A percentile compares a stretch with the other conserved stretches of the same genome.
These are phyloP conservation scores for Macaca mulatta DNA, from an alignment of 2,113 vertebrate species.

Conservation along the genomic window DNA sequence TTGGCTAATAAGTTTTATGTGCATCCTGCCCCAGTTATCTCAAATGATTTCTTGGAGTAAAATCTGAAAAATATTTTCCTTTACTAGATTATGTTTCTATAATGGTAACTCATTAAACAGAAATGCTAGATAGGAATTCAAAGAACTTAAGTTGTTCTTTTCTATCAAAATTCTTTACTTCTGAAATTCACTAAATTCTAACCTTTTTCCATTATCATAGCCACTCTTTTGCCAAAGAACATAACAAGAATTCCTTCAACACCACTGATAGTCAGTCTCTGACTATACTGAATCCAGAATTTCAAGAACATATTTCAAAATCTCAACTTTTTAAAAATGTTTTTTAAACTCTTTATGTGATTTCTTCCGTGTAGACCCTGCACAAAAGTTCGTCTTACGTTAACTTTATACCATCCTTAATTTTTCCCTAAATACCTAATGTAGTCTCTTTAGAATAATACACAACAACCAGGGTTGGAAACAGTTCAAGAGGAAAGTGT, in stretches of 20 bases:
- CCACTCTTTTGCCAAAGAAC: neutral
- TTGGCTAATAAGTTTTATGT: too few relatives aligned
- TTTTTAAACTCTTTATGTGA: neutral
- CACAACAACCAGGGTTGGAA: neutral
- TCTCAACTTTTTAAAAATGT: neutral
- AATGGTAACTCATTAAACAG: neutral
- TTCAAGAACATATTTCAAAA: neutral
- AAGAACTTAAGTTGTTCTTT: neutral
- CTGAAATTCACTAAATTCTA: neutral
- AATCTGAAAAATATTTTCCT: neutral
- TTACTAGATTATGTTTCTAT: neutral
- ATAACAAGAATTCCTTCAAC: neutral
- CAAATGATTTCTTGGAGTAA: neutral
- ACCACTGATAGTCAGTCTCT: neutral
- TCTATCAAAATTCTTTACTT: neutral
- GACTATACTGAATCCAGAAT: neutral
- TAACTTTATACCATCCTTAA: neutral
- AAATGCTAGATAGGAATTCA: neutral
- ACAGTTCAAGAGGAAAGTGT: neutral
- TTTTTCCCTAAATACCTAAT: neutral
- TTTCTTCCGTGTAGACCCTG: neutral
- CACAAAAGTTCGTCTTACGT: neutral
- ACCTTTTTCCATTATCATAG: neutral
- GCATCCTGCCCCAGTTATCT: too few relatives aligned
- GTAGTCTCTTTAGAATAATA: neutral